Base-by-base conservation (phyloP, 1,140 invertebrate genomes). In the Littorina saxatilis region DNA sequence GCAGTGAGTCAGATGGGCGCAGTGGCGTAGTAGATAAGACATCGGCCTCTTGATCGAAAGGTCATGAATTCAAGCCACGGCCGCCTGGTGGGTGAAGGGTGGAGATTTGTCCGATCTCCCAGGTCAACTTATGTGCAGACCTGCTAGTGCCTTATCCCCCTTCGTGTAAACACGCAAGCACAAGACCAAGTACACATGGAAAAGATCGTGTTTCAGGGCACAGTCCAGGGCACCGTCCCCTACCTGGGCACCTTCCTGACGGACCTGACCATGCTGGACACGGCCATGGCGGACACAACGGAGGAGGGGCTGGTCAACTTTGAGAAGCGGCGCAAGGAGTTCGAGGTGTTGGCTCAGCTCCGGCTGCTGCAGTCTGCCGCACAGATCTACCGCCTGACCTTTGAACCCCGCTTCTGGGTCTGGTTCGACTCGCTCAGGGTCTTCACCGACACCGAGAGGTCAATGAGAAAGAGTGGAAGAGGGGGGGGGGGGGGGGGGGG, bases 181-280 rank as follows among this genome's bases (percentile, higher is more conserved):
- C n/a, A n/a, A n/a, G n/a, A n/a, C n/a, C n/a, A n/a, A n/a, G n/a
- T n/a, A n/a, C n/a, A n/a, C n/a, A n/a, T n/a, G n/a, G n/a, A n/a
- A n/a, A n/a, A n/a, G n/a, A n/a, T n/a, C n/a, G n/a, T n/a, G 63
- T 88, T 88, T 37, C 88, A 93, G 92, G 90, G 90, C 23, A 91
- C 91, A 79, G 93, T 93, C 74, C 93, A 98, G 88, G 99, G 99
- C 32, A 99, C 98, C 1, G 98, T 99, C 90, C 99, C 99, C 7
- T 99, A 99, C 92, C 93, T 99, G 80, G 99, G 99, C 27, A 99
- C 98, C 13, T 99, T 99, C 92, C 93, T 99, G 50, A 99, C 98
- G 0, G 99, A 99, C 92, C 94, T 99, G 47, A 99, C 98, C 2
- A 99, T 99, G 98, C 98, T 99, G 88, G 98, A 99, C 92, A 97